Percentiles rank a stretch among this genome's conserved stretches.
These are phyloP conservation scores for Capricornis sumatraensis DNA, from an alignment of 2,113 vertebrate species.

Conservation along the genomic window DNA sequence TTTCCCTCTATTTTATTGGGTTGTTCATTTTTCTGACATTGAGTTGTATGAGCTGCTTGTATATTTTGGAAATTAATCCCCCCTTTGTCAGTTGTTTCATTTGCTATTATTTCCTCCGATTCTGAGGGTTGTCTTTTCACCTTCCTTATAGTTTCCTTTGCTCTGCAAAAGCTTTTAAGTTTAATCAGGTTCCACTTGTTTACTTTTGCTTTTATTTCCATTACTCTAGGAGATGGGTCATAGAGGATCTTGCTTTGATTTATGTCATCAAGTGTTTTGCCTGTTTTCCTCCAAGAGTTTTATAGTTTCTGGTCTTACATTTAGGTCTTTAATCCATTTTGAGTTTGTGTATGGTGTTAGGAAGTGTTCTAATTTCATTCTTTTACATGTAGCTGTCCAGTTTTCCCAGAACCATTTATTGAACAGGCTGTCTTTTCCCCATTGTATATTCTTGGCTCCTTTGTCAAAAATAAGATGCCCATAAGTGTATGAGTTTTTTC, in stretches of 20 bases:
- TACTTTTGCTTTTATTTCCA: background rate
- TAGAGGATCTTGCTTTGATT: background rate
- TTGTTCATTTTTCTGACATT: background rate
- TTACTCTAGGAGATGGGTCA: background rate
- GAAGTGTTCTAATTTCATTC: background rate
- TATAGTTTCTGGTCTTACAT: background rate
- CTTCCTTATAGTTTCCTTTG: background rate
- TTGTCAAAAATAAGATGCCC: background rate
- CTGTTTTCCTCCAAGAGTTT: background rate
- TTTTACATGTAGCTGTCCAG: background rate
- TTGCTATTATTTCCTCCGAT: background rate
- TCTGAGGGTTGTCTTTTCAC: background rate
- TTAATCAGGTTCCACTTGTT: background rate
- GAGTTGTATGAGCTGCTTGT: background rate
- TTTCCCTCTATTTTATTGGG: background rate
- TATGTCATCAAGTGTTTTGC: background rate
- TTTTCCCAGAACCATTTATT: background rate
- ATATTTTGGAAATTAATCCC: background rate
- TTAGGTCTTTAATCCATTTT: background rate
- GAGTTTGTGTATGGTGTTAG: background rate
- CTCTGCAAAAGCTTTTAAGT: background rate
- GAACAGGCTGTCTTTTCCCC: background rate
- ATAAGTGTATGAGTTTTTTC: background rate
- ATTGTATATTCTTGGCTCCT: background rate
- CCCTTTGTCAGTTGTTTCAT: background rate